These are phyloP conservation scores for Cardinalis cardinalis DNA, from an alignment of 2,113 vertebrate species.

Conservation along the genomic window DNA sequence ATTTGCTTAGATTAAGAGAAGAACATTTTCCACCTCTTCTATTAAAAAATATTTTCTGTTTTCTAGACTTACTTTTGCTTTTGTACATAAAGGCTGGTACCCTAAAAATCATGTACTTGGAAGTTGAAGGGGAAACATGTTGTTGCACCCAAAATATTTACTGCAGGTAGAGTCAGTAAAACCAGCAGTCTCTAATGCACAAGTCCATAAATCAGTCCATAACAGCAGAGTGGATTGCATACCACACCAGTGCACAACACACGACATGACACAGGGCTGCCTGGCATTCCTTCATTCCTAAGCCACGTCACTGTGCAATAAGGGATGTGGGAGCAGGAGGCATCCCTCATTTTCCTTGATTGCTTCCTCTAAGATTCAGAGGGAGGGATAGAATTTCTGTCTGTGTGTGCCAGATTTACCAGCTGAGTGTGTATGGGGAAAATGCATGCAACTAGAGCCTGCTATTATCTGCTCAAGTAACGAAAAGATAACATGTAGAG, in stretches of 20 bases:
- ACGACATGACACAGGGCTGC: fast-evolving
- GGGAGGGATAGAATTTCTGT: neutral
- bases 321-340: neutral
- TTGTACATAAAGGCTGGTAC: neutral
- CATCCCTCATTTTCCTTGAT: neutral
- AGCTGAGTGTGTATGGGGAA: neutral
- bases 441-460: neutral
- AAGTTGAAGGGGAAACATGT: neutral
- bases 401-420: neutral
- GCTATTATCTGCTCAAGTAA: neutral
- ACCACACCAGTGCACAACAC: neutral
- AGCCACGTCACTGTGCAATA: neutral
- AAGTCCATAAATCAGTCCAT: neutral
- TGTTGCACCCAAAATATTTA: neutral
- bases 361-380: neutral
- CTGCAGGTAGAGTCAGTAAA: neutral
- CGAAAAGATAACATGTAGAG: neutral
- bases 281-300: constrained; percentile 10
- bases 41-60: neutral
- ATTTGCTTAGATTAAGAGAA: neutral
- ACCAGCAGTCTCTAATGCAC: neutral
- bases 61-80: neutral
- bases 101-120: neutral
- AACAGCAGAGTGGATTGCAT: neutral
- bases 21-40: neutral